Percentiles rank a stretch among this genome's conserved stretches.
Evolutionary conservation across 2,113 vertebrate genomes (phyloP).

Genomic region (Poeciliopsis occidentalis): DNA sequence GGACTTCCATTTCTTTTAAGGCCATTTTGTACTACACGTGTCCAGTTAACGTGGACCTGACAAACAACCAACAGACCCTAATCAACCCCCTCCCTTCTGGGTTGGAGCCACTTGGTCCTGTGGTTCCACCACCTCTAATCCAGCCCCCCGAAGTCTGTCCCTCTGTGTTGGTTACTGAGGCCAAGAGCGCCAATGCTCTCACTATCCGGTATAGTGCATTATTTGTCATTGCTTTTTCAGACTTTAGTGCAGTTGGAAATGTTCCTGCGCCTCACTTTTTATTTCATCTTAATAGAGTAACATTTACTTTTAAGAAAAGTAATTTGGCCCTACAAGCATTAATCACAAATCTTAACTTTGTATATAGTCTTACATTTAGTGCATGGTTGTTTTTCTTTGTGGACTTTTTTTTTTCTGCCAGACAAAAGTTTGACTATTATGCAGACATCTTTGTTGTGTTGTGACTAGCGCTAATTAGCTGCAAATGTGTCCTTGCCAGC

Average conservation of each 20-base stretch:
- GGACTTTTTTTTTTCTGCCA: too few species aligned
- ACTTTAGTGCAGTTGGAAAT: neutral
- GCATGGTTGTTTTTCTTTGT: too few species aligned
- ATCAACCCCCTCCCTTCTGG: slow-evolving; percentile 42
- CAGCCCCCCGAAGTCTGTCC: slow-evolving; percentile 84
- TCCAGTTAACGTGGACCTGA: slow-evolving; percentile 31
- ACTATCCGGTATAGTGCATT: slow-evolving; percentile 82
- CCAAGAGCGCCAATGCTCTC: slow-evolving; percentile 84
- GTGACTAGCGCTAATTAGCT: too few species aligned
- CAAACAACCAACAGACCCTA: slow-evolving; percentile 3
- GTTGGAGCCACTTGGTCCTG: slow-evolving; percentile 31
- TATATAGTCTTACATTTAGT: too few species aligned
- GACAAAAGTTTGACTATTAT: too few species aligned
- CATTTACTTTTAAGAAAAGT: too few species aligned
- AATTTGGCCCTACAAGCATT: too few species aligned
- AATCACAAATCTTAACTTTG: too few species aligned
- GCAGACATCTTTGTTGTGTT: too few species aligned
- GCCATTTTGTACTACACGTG: slow-evolving; percentile 88
- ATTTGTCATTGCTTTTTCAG: neutral
- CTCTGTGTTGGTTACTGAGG: slow-evolving; percentile 87
- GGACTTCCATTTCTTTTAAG: slow-evolving; percentile 34
- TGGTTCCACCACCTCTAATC: slow-evolving; percentile 79
- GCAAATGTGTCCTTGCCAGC: too few species aligned
- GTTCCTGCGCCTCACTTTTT: neutral
- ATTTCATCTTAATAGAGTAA: neutral